phyloP scores from a whole-genome alignment of 2,113 vertebrate genomes.

The Vulpes lagopus region DNA sequence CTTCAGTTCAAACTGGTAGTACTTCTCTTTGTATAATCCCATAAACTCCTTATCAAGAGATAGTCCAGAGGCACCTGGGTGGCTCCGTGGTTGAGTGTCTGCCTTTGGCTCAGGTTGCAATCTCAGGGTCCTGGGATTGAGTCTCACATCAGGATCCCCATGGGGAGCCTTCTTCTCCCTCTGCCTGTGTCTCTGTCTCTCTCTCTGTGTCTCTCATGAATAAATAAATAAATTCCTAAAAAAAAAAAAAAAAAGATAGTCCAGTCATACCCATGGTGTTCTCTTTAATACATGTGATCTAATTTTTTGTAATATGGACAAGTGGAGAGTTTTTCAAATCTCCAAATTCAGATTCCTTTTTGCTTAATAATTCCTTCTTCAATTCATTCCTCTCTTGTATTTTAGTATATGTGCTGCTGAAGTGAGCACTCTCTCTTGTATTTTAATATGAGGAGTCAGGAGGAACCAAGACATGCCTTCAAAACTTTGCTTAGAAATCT shows the following conservation, averaged over 20 bases:
- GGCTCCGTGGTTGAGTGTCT: too few species aligned
- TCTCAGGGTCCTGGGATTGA: too few species aligned
- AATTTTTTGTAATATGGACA: not conserved
- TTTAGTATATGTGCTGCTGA: not conserved
- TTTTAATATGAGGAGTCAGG: not conserved
- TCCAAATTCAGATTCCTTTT: not conserved
- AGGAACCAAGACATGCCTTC: not conserved
- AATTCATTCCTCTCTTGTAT: not conserved
- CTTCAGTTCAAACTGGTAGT: not conserved
- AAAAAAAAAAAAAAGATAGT: not conserved
- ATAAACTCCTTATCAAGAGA: not conserved
- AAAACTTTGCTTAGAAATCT: not conserved
- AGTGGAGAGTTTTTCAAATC: not conserved
- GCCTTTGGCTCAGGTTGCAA: too few species aligned
- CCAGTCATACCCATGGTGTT: not conserved
- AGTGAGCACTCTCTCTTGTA: not conserved
- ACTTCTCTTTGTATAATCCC: not conserved
- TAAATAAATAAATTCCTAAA: too few species aligned
- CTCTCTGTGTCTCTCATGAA: too few species aligned
- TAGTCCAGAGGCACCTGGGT: not conserved
- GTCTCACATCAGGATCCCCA: too few species aligned
- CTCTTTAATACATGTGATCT: not conserved
- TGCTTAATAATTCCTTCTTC: not conserved
- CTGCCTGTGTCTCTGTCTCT: too few species aligned
- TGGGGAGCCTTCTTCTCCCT: too few species aligned